Conservation (phyloP, 2,113 vertebrate genomes). For the Peucedramus taeniatus region DNA sequence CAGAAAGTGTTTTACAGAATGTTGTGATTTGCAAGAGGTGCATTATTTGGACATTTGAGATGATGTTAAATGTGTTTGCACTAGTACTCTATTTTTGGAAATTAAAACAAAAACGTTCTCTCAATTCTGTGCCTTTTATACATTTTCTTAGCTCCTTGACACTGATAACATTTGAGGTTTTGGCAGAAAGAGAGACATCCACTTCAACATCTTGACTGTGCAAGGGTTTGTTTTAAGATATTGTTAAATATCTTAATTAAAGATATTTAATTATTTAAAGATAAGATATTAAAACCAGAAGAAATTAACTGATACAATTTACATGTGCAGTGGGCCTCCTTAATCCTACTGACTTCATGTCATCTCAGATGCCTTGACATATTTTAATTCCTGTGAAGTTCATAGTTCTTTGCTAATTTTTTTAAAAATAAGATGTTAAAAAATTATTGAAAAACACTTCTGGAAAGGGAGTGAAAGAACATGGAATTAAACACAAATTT, state of each 20-base stretch:
- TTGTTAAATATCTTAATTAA: no score
- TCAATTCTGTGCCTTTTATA: not conserved
- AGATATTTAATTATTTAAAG: no score
- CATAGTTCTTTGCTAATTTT: not conserved
- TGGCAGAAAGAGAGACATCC: not conserved
- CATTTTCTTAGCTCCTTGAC: not conserved
- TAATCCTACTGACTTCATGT: not conserved
- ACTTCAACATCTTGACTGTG: not conserved
- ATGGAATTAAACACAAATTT: not conserved
- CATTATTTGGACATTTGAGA: not conserved
- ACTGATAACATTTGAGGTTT: not conserved
- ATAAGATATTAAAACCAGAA: not conserved
- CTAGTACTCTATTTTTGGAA: not conserved
- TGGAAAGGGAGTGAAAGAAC: not conserved
- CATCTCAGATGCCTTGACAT: not conserved
- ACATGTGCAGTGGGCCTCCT: not conserved
- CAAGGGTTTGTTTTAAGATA: not conserved
- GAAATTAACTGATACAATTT: not conserved
- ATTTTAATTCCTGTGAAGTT: not conserved
- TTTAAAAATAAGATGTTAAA: not conserved
- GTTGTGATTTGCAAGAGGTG: not conserved
- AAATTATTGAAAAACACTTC: not conserved
- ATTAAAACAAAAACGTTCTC: not conserved
- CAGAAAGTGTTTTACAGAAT: not conserved
- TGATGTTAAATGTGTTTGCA: not conserved